A percentile compares a stretch with the other conserved stretches of the same genome.
Conservation (phyloP, 2,888 invertebrate species). For the Sipunculus nudus region DNA sequence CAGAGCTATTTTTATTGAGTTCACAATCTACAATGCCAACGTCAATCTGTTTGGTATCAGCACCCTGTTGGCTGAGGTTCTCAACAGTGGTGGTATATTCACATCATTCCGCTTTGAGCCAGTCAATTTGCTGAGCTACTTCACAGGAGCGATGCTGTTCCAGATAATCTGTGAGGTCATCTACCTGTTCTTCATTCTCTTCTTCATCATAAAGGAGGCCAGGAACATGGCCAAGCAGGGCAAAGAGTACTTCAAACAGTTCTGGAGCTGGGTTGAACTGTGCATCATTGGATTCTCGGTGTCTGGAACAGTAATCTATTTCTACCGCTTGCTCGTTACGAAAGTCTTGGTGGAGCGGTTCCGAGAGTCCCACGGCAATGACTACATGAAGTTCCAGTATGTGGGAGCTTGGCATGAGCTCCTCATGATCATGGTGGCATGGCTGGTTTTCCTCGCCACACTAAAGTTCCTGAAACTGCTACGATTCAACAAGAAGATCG, state of each 20-base stretch:
- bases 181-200: conserved; percentile 57
- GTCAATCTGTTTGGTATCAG: conserved; percentile 62
- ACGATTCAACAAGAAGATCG: conserved; percentile 43
- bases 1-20: conserved; percentile 70
- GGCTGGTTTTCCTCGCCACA: conserved; percentile 68
- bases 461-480: conserved; percentile 69
- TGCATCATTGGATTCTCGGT: conserved; percentile 59
- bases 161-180: conserved; percentile 42
- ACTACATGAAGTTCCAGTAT: conserved; percentile 65
- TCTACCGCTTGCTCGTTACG: conserved; percentile 57
- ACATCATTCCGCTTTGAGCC: conserved; percentile 62
- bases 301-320: conserved; percentile 58
- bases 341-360: conserved; percentile 64
- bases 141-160: conserved; percentile 14
- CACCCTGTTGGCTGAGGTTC: conserved; percentile 61
- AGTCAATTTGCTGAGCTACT: conserved; percentile 59
- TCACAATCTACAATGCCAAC: conserved; percentile 68
- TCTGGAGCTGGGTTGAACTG: conserved; percentile 57
- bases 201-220: conserved; percentile 63
- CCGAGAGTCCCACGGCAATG: conserved; percentile 62
- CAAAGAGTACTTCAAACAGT: conserved; percentile 56
- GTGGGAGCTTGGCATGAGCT: conserved; percentile 67
- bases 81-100: conserved; percentile 58
- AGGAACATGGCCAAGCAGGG: conserved; percentile 53
- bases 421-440: conserved; percentile 68